These are phyloP conservation scores for Rutilus rutilus DNA, from an alignment of 2,113 vertebrate species.

Conservation along the genomic window DNA sequence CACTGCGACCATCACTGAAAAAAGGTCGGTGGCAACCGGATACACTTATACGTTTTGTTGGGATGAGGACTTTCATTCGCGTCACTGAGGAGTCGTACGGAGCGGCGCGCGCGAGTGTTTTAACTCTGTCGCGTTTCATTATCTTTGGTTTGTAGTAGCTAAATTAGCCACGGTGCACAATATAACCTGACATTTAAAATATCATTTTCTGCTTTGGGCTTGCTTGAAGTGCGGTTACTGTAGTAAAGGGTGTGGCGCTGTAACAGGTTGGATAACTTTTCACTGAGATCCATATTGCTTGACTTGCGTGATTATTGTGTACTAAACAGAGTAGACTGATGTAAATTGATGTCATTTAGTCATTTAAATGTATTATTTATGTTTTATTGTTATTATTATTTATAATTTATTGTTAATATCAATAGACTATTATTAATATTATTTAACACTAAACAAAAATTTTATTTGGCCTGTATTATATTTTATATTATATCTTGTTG, in stretches of 20 bases:
- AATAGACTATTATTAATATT: not conserved
- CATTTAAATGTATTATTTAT: not conserved
- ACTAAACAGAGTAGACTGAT: not conserved
- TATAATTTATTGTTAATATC: not conserved
- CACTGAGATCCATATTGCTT: not conserved
- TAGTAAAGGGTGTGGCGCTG: slow-evolving; percentile 64
- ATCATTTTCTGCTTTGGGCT: not conserved
- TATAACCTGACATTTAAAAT: not conserved
- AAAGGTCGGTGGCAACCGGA: slow-evolving; percentile 50
- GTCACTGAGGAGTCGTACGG: not conserved
- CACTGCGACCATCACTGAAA: slow-evolving; percentile 56
- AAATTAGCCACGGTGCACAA: too few relatives aligned
- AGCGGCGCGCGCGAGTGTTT: not conserved
- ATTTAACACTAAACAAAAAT: not conserved
- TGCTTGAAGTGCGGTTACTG: not conserved
- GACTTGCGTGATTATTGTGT: not conserved
- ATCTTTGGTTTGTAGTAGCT: not conserved
- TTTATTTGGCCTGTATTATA: not conserved
- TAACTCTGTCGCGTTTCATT: not conserved
- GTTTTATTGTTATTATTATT: not conserved
- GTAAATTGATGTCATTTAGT: not conserved
- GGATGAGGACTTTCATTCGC: not conserved
- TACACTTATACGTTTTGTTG: not conserved
- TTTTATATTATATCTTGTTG: not conserved
- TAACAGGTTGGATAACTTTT: slow-evolving; percentile 67